Percentiles rank a stretch among this genome's conserved stretches.
phyloP scores from a whole-genome alignment of 2,113 vertebrate species.

The Xerus inauris region DNA sequence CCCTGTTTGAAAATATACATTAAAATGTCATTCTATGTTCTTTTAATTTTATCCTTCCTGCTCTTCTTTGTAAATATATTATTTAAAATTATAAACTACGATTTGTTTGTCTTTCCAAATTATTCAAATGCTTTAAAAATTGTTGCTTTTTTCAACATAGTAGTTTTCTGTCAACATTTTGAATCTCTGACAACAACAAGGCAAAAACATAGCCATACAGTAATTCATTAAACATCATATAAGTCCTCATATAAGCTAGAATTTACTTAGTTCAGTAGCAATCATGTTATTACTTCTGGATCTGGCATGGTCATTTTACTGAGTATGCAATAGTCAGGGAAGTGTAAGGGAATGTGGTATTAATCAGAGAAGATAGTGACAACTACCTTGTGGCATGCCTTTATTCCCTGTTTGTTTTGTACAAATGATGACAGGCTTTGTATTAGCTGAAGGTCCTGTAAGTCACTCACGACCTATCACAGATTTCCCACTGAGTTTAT shows the following conservation, averaged over 20 bases:
- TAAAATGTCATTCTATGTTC: background rate
- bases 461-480: background rate
- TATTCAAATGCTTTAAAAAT: background rate
- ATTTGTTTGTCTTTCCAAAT: background rate
- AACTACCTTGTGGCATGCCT: background rate
- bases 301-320: background rate
- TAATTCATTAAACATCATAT: background rate
- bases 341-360: background rate
- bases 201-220: background rate
- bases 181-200: background rate
- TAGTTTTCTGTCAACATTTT: background rate
- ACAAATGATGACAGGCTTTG: background rate
- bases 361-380: background rate
- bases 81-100: background rate
- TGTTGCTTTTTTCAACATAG: background rate
- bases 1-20: background rate
- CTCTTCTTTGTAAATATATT: background rate
- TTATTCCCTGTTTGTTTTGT: background rate
- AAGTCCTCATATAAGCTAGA: background rate
- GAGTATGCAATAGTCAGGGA: background rate
- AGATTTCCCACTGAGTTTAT: background rate
- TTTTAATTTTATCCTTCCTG: background rate
- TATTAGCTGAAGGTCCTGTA: background rate
- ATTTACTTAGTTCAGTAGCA: background rate
- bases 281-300: background rate